phyloP scores from a whole-genome alignment of 1,140 invertebrate species.

The Papilio polyxenes region DNA sequence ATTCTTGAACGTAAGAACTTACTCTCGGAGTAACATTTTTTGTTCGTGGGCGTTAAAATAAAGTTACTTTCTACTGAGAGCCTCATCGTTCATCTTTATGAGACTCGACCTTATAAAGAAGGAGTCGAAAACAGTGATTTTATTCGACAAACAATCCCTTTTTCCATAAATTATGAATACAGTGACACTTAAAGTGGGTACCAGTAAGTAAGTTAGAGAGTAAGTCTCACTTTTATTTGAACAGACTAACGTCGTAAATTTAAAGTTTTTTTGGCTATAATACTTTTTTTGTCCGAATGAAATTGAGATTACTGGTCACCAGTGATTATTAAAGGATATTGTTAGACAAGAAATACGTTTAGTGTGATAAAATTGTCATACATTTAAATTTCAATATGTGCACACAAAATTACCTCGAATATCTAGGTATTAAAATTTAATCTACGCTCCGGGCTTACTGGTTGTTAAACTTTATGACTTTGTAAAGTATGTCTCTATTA shows the following conservation, averaged over 20 bases:
- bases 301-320: background rate
- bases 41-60: slow-evolving; percentile 24
- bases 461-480: slow-evolving; percentile 26
- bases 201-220: background rate
- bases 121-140: slow-evolving; percentile 24
- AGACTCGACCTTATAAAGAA: slow-evolving; percentile 11
- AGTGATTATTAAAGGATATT: background rate
- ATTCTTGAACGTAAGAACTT: background rate
- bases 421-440: slow-evolving; percentile 10
- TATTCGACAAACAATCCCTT: slow-evolving; percentile 27
- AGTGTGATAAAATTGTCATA: background rate
- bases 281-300: background rate
- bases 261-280: background rate
- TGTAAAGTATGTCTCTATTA: slow-evolving; percentile 23
- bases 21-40: background rate
- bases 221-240: slow-evolving; percentile 11
- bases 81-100: slow-evolving; percentile 28
- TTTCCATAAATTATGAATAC: slow-evolving; percentile 26
- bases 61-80: slow-evolving; percentile 18
- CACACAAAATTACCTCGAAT: background rate
- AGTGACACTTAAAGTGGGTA: slow-evolving; percentile 19
- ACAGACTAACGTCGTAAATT: slow-evolving; percentile 18
- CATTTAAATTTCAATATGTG: slow-evolving; percentile 5
- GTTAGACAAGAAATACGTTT: background rate
- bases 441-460: slow-evolving; percentile 11